Conservation (phyloP, 2,888 invertebrate species). For the Antheraea assamensis region DNA sequence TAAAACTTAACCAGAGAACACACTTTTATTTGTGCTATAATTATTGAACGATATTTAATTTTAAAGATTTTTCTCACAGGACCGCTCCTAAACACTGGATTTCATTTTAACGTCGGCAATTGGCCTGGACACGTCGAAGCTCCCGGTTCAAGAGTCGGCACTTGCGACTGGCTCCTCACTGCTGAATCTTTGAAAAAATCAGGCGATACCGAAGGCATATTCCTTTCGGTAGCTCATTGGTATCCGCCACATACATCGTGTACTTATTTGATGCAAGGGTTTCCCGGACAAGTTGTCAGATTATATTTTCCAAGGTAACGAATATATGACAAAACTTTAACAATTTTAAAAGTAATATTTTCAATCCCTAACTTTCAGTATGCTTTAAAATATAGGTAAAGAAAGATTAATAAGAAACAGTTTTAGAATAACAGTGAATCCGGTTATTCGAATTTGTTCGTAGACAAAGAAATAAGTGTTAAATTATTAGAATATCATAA, state of each 20-base stretch:
- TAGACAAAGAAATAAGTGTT: too few species aligned
- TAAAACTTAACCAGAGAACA: too few species aligned
- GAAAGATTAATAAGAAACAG: too few species aligned
- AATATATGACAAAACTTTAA: background rate
- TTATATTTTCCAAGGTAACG: constrained; percentile 94
- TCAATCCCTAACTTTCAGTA: too few species aligned
- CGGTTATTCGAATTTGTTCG: too few species aligned
- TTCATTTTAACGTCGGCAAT: constrained; percentile 97
- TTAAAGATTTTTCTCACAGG: constrained; percentile 65
- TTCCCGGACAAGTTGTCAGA: constrained; percentile 92
- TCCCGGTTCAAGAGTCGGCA: constrained; percentile 92
- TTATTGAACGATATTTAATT: too few species aligned
- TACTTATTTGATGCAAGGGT: constrained; percentile 94
- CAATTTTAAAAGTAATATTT: too few species aligned
- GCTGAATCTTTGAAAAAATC: constrained; percentile 90
- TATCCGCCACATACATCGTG: constrained; percentile 96
- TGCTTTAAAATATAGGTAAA: too few species aligned
- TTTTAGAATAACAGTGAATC: too few species aligned
- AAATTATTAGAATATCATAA: too few species aligned
- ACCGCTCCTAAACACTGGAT: constrained; percentile 94
- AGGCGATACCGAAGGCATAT: constrained; percentile 93
- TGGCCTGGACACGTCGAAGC: constrained; percentile 97
- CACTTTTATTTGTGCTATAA: too few species aligned
- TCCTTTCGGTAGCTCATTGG: constrained; percentile 96
- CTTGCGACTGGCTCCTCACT: constrained; percentile 94